Evolutionary conservation across 2,888 invertebrate species (phyloP), one percentile per base, ranked within the genome.

Genomic region (Tineola bisselliella): DNA sequence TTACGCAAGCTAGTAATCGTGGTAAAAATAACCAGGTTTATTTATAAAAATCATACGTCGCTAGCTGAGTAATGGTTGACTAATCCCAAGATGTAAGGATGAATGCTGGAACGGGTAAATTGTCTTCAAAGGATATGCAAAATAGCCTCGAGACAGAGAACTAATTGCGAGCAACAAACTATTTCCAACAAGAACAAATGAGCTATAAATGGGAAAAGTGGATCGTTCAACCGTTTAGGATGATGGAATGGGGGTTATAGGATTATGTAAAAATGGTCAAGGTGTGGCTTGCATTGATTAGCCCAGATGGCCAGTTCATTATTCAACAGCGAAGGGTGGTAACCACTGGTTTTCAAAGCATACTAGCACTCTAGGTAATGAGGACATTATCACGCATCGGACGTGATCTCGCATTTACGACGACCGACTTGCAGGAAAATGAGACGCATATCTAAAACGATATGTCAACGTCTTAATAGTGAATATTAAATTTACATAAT

Each of bases 321-420:
- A 81, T 79, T 76, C 77, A 79, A 56, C 56, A 58, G 72, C 62
- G 69, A 11, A 73, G 77, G 79, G 80, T 79, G 79, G 75, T 78
- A 76, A 77, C 74, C 75, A 74, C 33, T 15, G 33, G 72, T 70
- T 70, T 67, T 70, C 54, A 65, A 68, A 71, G 66, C 68, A 71
- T 72, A 74, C 71, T 69, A 31, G 33, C 19, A 19, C 58, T 58
- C 19, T 33, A 33, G 13, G 13, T 4, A 58, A 58, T 33, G 58
- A 19, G 58, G 58, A 33, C 58, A 58, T 33, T 54, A 33, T 58
- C 31, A 33, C 13, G 17, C 56, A 19, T 19, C 13, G 56, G 56
- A 19, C 56, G 56, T 56, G 56, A 19, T n/a, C 33, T 13, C 31
- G 58, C 58, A 58, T 33, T 33, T 58, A 25, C 19, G 12, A 19